Evolutionary conservation across 2,797 vertebrate species (phyloP).

Genomic region (Enteromius radiatus): DNA sequence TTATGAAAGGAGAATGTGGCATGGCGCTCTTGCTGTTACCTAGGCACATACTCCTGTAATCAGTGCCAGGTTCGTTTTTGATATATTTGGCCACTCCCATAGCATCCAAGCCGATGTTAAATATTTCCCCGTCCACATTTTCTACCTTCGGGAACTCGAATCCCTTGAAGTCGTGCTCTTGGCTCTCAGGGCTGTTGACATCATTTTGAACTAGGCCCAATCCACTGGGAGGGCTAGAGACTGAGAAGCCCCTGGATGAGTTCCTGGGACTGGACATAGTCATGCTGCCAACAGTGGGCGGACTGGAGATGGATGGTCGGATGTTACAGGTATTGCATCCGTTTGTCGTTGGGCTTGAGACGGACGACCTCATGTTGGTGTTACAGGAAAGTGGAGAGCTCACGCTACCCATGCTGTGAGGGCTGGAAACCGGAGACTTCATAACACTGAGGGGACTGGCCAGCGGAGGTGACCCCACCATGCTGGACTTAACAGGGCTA

Average conservation of each 20-base stretch:
- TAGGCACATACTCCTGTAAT: constrained; percentile 90
- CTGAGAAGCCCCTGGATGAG: constrained; percentile 80
- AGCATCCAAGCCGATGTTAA: constrained; percentile 85
- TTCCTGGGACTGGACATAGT: constrained; percentile 88
- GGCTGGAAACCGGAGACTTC: constrained; percentile 95
- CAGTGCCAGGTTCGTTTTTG: constrained; percentile 93
- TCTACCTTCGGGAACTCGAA: constrained; percentile 93
- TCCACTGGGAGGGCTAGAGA: constrained; percentile 81
- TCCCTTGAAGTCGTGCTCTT: constrained; percentile 85
- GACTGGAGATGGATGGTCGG: constrained; percentile 91
- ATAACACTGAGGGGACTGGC: constrained; percentile 94
- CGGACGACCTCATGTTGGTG: constrained; percentile 87
- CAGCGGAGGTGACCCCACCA: constrained; percentile 90
- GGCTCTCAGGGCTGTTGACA: constrained; percentile 83
- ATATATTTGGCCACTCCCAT: constrained; percentile 94
- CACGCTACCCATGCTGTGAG: constrained; percentile 89
- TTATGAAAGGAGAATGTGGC: constrained; percentile 83
- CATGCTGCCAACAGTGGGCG: constrained; percentile 82
- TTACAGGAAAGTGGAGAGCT: constrained; percentile 93
- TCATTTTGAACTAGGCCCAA: constrained; percentile 85
- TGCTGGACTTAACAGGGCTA: constrained; percentile 90
- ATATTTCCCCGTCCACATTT: constrained; percentile 86
- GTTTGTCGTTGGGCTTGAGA: constrained; percentile 88
- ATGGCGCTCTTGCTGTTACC: constrained; percentile 82
- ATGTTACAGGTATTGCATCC: constrained; percentile 83